Percentiles rank a stretch among this genome's conserved stretches.
phyloP scores from a whole-genome alignment of 37 sponge, comb jelly and placozoan genomes.

The Mnemiopsis leidyi region DNA sequence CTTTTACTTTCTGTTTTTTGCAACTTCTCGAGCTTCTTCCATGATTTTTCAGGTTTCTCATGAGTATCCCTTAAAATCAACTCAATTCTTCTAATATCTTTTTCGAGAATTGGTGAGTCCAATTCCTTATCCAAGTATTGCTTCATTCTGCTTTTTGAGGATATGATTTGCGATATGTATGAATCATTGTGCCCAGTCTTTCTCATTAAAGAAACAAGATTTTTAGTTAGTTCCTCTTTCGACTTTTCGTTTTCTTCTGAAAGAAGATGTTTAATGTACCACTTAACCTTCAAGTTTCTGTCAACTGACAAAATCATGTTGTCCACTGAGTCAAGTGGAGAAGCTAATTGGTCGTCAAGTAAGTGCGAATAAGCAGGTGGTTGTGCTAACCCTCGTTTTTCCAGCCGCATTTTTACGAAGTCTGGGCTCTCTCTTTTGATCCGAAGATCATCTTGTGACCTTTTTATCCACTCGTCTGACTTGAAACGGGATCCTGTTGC shows the following conservation, averaged over 20 bases:
- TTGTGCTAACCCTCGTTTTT: not conserved
- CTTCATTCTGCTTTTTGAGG: not conserved
- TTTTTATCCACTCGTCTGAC: not conserved
- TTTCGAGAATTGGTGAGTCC: not conserved
- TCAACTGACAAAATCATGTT: not conserved
- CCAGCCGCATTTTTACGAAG: not conserved
- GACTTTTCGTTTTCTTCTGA: not conserved
- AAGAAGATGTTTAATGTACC: not conserved
- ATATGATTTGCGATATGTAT: not conserved
- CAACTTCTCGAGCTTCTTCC: constrained; percentile 10
- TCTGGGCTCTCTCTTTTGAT: not conserved
- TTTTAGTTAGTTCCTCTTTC: not conserved
- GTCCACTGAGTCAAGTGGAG: constrained; percentile 16
- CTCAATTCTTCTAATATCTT: not conserved
- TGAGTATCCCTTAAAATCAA: not conserved
- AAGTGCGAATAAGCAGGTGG: not conserved
- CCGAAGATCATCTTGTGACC: not conserved
- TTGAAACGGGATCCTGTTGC: not conserved
- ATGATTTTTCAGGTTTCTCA: not conserved
- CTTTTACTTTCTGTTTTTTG: not conserved
- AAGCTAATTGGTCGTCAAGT: not conserved
- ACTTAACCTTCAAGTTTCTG: not conserved
- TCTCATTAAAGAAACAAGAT: not conserved
- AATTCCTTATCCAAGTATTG: not conserved
- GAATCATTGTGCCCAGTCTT: not conserved